Base-by-base conservation (phyloP, 2,113 vertebrate genomes). In the Sebastes schlegelii region DNA sequence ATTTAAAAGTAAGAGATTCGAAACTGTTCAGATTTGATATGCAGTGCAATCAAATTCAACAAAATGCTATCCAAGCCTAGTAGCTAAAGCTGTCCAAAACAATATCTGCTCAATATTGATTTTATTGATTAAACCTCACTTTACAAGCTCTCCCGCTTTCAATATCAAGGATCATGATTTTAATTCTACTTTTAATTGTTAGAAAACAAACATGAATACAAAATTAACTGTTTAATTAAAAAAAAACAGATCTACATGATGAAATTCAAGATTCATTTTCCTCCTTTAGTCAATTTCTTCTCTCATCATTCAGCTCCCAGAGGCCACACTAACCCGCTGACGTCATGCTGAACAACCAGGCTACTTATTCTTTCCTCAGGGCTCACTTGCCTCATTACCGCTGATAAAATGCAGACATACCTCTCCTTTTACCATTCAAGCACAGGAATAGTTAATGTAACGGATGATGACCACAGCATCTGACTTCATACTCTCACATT, bases 301-400 rank as follows among this genome's bases (percentile, higher is more conserved):
- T 23, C 34, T 74, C 46, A 17, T 85, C 83, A 66, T 40, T 72
- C 80, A 83, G 57, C 80, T 48, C 43, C 17, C n/a, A 17, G 48
- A 60, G 51, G 70, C 78, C 61, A 45, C 75, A 19, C 16, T 46
- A 8, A 54, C 23, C 48, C 12, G 1, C 23, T 75, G 86, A 79
- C 64, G 52, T 82, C 75, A 82, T 34, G 11, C 52, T 43, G 11
- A 75, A 88, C 70, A 79, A 74, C 80, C 8, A n/a, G 43, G 43
- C 73, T 43, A 74, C 45, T 80, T 54, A 62, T 52, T 72, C 66
- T 74, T 51, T n/a, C 67, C 45, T 42, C 48, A 1, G 71, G 75
- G 61, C 23, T 64, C 49, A 77, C 64, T 21, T 78, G 46, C 17
- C 63, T 66, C 60, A 85, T 75, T 48, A 63, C 65, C 6, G 2